Evolutionary conservation across 23 tunicate species (phyloP).

Genomic region (Halocynthia roretzi): DNA sequence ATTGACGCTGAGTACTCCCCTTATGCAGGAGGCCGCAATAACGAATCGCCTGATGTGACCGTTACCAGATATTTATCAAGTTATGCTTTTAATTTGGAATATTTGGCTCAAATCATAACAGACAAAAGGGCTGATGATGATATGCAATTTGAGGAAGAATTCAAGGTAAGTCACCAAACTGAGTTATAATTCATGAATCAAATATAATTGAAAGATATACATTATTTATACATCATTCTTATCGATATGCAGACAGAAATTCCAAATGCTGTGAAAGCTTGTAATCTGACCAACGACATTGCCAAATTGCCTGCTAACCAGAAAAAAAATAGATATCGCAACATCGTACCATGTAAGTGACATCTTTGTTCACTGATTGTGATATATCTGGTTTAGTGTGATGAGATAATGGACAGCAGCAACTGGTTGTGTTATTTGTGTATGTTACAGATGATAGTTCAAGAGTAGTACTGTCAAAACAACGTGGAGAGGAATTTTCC

Average conservation of each 20-base stretch:
- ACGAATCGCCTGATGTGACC: neutral
- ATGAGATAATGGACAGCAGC: neutral
- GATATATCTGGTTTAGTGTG: neutral
- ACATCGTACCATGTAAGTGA: conserved; percentile 22
- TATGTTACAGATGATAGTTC: conserved; percentile 21
- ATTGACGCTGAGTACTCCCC: neutral
- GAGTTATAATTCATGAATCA: neutral
- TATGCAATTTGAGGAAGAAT: conserved; percentile 7
- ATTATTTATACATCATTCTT: neutral
- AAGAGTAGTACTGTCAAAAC: conserved; percentile 11
- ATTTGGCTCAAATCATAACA: conserved; percentile 9
- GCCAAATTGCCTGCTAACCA: conserved; percentile 14
- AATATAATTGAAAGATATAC: neutral
- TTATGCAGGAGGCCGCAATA: neutral
- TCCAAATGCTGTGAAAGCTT: neutral
- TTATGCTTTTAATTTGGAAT: neutral
- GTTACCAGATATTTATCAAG: neutral
- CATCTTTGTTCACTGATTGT: neutral
- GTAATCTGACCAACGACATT: conserved; percentile 6
- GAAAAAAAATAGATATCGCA: conserved; percentile 8
- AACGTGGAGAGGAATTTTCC: conserved; percentile 28
- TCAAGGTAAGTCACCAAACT: neutral
- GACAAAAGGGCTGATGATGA: conserved; percentile 10
- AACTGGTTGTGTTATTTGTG: neutral
- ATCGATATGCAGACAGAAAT: neutral